Evolutionary conservation across 2,113 vertebrate species (phyloP), one percentile per base, ranked within the genome.

Genomic region (Chloebia gouldiae): DNA sequence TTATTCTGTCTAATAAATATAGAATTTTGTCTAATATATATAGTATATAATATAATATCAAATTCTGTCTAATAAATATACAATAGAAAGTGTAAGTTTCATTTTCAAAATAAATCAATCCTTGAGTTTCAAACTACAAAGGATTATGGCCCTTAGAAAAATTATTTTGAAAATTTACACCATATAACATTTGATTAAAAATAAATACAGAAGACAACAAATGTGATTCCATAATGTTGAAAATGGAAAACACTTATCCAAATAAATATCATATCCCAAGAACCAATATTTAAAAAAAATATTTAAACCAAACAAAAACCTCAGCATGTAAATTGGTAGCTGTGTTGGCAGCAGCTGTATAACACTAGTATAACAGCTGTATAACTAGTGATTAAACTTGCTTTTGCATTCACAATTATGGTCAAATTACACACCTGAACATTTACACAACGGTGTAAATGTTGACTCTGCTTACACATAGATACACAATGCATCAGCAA

Each of bases 201-300:
- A 59, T 21, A 51, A 78, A 73, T 76, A 40, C 39, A 76, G 85
- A 91, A 83, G 60, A 68, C n/a, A 39, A 57, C n/a, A 83, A 87
- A 92, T 21, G 20, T 54, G 57, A 94, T 79, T 92, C 79, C 49
- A 78, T 31, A 90, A 66, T 65, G 45, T 28, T 79, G 73, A 95
- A 76, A 96, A 94, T 45, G 39, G 68, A 94, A 96, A 89, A 72
- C 31, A 70, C n/a, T 81, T 51, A 75, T 28, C 24, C n/a, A 89
- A 44, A 53, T 89, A 97, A 95, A 31, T 35, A 17, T 93, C 68
- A n/a, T 83, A 90, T 85, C 60, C 90, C 45, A 83, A 71, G 31
- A 83, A 82, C 2, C 9, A 77, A 45, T 57, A 44, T 75, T 83
- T 65, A 87, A 93, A 92, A 92, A 28, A 87, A 39, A 42, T 53